Evolutionary conservation across 2,113 vertebrate species (phyloP).

Genomic region (Vulpes ferrilata): DNA sequence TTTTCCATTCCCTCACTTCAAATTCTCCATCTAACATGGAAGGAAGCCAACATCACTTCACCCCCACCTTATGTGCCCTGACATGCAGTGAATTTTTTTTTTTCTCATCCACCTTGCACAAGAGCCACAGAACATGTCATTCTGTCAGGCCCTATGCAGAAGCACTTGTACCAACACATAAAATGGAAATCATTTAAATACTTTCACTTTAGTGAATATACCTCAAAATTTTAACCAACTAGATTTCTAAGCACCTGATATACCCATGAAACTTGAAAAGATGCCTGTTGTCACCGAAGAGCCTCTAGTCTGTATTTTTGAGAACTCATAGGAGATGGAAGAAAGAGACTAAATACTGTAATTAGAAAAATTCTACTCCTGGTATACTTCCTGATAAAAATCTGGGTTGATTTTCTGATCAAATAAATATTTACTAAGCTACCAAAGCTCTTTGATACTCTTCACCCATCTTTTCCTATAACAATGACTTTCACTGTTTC

Average conservation of each 20-base stretch:
- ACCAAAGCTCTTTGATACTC: slow-evolving; percentile 11
- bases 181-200: slow-evolving; percentile 13
- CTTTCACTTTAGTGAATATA: neutral
- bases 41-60: neutral
- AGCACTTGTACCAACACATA: neutral
- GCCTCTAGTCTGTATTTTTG: slow-evolving; percentile 12
- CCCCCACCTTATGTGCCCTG: neutral
- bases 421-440: slow-evolving; percentile 49
- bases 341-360: neutral
- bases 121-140: neutral
- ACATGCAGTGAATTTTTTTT: neutral
- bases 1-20: neutral
- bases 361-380: slow-evolving; percentile 11
- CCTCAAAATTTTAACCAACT: slow-evolving; percentile 38
- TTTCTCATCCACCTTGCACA: neutral
- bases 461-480: neutral
- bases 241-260: neutral
- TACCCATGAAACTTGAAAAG: neutral
- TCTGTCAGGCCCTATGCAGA: neutral
- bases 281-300: neutral
- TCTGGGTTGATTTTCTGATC: neutral
- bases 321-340: neutral
- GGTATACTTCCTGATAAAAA: slow-evolving; percentile 10
- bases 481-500: slow-evolving; percentile 2
- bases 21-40: neutral